Evolutionary conservation across 2,113 vertebrate genomes (phyloP).

Genomic region (Stegastes partitus): DNA sequence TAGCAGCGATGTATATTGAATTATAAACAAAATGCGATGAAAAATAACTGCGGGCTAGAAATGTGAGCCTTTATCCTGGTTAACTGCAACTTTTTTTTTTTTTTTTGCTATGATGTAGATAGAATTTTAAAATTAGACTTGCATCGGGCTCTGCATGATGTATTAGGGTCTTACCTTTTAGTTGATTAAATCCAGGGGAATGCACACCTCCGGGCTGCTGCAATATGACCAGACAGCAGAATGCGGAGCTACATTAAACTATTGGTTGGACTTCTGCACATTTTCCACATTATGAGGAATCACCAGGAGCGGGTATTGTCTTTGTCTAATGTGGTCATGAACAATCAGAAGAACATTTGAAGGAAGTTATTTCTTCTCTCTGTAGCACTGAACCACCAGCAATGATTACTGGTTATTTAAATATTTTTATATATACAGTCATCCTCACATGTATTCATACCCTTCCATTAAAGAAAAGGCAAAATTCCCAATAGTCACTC

Average conservation of each 20-base stretch:
- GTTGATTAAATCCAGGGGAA: constrained; percentile 11
- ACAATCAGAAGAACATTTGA: neutral
- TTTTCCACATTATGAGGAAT: constrained; percentile 12
- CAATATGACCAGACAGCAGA: neutral
- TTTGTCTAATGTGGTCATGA: neutral
- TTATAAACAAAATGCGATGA: neutral
- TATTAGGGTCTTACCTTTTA: constrained; percentile 17
- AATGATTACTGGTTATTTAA: too few relatives aligned
- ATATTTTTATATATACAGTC: too few relatives aligned
- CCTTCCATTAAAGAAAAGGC: too few relatives aligned
- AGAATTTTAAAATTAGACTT: neutral
- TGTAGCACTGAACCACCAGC: neutral
- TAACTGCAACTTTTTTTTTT: neutral
- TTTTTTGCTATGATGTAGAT: neutral
- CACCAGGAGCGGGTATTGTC: neutral
- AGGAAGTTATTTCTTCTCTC: neutral
- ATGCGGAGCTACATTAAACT: neutral
- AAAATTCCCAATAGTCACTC: too few relatives aligned
- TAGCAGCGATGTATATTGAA: neutral
- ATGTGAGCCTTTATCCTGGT: neutral
- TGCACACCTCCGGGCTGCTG: neutral
- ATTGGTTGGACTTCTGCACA: neutral
- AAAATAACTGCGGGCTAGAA: neutral
- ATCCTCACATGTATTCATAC: too few relatives aligned
- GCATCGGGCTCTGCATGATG: neutral